Base-by-base conservation (phyloP, 2,888 invertebrate genomes). In the Drosophila niveifrons region DNA sequence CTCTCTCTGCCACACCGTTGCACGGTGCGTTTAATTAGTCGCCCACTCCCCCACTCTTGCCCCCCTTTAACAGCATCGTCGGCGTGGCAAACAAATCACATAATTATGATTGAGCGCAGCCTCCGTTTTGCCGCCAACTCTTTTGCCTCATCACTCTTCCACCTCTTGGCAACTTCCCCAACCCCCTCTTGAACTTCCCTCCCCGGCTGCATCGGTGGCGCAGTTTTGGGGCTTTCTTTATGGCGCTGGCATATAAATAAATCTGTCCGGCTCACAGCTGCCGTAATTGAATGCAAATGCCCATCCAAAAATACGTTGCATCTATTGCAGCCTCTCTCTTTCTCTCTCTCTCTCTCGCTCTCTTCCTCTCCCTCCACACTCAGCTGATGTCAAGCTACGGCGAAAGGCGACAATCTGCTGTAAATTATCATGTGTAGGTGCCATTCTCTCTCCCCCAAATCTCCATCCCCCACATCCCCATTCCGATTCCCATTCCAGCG, bases 261-360 rank as follows among this genome's bases (percentile, higher is more conserved):
- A 89, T 90, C 84, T 88, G 78, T 68, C 78, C 80, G 74, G 70
- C 78, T 63, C 80, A 78, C 88, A 90, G 90, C 89, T 90, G 90
- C 81, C 84, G 78, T 90, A 91, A 90, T 90, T 90, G 90, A 90
- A 90, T 89, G 90, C 90, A 91, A 90, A 90, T 90, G 90, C 80
- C 78, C 80, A 72, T 85, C 83, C 75, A 85, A 85, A 84, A 84
- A 84, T 82, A 83, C 66, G 76, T 78, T 57, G 64, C 72, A 72
- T 77, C 75, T 75, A 74, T 74, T 59, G 61, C 39, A 65, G 62
- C 13, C 10, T 15, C 17, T 43, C 15, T 34, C 41, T 15, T 4
- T 2, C 41, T 11, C 10, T 17, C 3, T 8, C 11, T 3, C 6
- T n/a, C n/a, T n/a, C 64, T 61, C 50, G 31, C 51, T 43, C 15